Evolutionary conservation across 2,888 invertebrate genomes (phyloP).

Genomic region (Ormyrus rosae): DNA sequence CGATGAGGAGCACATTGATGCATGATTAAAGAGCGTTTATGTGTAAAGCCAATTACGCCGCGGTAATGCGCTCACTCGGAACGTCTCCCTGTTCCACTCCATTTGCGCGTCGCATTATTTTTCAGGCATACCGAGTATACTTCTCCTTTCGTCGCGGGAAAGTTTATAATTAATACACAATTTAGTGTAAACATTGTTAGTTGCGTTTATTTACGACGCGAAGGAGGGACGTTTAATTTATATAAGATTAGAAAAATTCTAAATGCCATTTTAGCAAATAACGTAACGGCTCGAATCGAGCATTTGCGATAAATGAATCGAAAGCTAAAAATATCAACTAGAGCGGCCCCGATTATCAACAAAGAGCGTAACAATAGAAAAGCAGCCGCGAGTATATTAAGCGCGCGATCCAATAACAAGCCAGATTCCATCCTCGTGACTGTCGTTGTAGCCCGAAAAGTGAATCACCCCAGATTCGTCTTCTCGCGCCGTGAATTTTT

Average conservation of each 20-base stretch:
- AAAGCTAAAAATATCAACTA: neutral
- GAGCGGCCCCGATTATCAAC: no score
- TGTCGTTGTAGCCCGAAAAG: neutral
- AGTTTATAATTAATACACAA: slow-evolving; percentile 2
- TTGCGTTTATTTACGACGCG: neutral
- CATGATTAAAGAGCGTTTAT: slow-evolving; percentile 58
- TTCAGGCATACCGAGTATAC: neutral
- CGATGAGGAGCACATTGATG: slow-evolving; percentile 52
- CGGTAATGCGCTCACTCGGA: slow-evolving; percentile 23
- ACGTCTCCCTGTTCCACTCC: slow-evolving; percentile 48
- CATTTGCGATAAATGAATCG: neutral
- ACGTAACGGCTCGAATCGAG: no score
- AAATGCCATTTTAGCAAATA: neutral
- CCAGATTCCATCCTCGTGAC: no score
- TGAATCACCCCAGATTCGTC: neutral
- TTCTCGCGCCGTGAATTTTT: no score
- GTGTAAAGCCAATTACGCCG: slow-evolving; percentile 53
- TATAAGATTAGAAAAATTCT: no score
- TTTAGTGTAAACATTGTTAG: neutral
- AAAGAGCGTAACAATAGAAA: no score
- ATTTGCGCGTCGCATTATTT: slow-evolving; percentile 40
- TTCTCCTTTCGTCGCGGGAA: neutral
- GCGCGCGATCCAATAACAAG: no score
- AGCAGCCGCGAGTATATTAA: no score
- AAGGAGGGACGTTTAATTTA: neutral